Base-by-base conservation (phyloP, 1,140 invertebrate species). In the Cherax quadricarinatus region DNA sequence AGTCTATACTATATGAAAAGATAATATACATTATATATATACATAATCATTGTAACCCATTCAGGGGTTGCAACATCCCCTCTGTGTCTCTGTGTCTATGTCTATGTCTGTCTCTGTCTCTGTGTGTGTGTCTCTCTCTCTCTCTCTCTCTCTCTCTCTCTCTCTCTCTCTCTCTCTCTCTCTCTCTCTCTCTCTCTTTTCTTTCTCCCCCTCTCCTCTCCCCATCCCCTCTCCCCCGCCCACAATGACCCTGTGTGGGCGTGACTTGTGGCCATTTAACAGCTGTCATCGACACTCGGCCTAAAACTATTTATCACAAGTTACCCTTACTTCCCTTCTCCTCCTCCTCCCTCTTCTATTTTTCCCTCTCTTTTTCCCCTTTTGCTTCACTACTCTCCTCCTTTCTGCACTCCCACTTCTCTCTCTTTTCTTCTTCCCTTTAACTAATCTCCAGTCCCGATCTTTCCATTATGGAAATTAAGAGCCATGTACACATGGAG, bases 391-490 rank as follows among this genome's bases (percentile, higher is more conserved):
- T 14, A 57, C 53, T 57, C 53, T 14, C 53, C 53, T 14, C 53
- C 53, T 57, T 57, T 14, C 53, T 14, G 6, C 53, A 57, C 53
- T 57, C 7, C 53, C 53, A 7, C 53, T 57, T 57, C 53, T 14
- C 53, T 57, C 53, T 57, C 53, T 9, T 14, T 57, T 14, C 12
- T 14, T 57, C 53, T 57, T 57, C 53, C 53, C 53, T 75, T 30
- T 41, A 41, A 78, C 86, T 79, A 87, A 75, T 79, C 86, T 87
- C 73, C 73, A 53, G 83, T n/a, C 60, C 60, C 83, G 70, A 60
- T 85, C 60, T 85, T 85, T 85, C 60, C 66, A 85, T 85, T 85
- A 85, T 70, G 60, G 60, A 70, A 21, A 70, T 60, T n/a, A 41
- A 14, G 21, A n/a, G 53, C n/a, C 1, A n/a, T 57, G 86, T 10